Conservation (phyloP, 1,140 invertebrate genomes). For the Atta cephalotes region DNA sequence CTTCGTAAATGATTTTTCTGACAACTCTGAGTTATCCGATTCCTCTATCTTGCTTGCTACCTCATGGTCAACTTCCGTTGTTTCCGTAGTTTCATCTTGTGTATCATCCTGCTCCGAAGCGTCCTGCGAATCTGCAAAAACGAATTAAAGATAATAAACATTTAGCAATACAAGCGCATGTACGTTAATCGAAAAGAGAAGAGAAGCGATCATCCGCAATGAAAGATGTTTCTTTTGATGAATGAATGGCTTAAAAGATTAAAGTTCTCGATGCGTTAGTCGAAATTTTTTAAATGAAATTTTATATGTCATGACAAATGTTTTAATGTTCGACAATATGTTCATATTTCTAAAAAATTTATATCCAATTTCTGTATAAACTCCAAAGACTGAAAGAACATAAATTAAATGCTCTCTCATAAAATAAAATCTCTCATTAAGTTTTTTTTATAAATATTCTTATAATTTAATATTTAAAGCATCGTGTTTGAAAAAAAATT, state of each 20-base stretch:
- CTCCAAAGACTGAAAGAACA: not conserved
- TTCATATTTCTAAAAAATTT: not conserved
- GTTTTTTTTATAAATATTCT: not conserved
- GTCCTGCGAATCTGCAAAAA: constrained; percentile 40
- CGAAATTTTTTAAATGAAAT: not conserved
- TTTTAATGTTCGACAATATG: not conserved
- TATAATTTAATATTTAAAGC: not conserved
- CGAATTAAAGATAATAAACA: not conserved
- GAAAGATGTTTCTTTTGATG: constrained; percentile 9
- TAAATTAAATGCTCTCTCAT: not conserved
- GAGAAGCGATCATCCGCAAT: constrained; percentile 31
- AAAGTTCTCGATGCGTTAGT: constrained; percentile 33
- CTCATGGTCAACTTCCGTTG: constrained; percentile 1
- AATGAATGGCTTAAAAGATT: constrained; percentile 17
- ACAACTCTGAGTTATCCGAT: constrained; percentile 29
- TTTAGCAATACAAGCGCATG: not conserved
- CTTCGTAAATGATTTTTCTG: not conserved
- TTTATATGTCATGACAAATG: not conserved
- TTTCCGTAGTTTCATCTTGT: constrained; percentile 24
- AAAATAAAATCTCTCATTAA: not conserved
- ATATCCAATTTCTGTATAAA: not conserved
- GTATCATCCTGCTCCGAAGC: constrained; percentile 35
- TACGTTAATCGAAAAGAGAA: constrained; percentile 35
- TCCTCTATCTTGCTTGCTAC: not conserved
- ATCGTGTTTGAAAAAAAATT: not conserved